Percentiles rank a stretch among this genome's conserved stretches.
Conservation (phyloP, 1,140 invertebrate genomes). For the Patella vulgata region DNA sequence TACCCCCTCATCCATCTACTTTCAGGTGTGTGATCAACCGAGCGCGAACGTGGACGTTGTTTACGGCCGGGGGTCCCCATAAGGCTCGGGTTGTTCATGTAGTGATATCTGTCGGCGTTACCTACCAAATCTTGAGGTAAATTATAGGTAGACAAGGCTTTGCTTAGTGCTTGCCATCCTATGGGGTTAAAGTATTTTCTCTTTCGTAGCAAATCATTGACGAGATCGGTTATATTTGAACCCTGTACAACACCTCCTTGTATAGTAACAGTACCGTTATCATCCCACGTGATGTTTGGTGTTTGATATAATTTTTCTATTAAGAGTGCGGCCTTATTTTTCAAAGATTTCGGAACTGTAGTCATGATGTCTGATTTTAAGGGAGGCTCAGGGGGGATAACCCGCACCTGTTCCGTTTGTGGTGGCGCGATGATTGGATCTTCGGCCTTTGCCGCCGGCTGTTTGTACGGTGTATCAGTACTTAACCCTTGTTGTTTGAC, state of each 20-base stretch:
- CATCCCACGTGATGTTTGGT: conserved; percentile 5
- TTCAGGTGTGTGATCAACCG: not conserved
- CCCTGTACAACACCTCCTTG: not conserved
- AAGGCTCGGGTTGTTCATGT: too few relatives aligned
- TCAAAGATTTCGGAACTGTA: conserved; percentile 11
- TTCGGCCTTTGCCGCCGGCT: too few relatives aligned
- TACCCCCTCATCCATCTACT: not conserved
- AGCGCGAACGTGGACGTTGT: conserved; percentile 4
- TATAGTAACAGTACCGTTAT: not conserved
- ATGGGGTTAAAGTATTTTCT: not conserved
- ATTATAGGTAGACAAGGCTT: not conserved
- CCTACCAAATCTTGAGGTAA: too few relatives aligned
- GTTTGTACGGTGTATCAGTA: too few relatives aligned
- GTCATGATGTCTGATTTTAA: conserved; percentile 1
- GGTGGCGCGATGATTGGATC: too few relatives aligned
- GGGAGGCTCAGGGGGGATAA: not conserved
- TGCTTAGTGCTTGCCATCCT: conserved; percentile 1
- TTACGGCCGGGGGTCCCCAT: too few relatives aligned
- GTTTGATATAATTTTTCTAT: not conserved
- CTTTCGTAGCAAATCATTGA: conserved; percentile 6
- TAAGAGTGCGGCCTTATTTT: conserved; percentile 9
- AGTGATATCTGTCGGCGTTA: too few relatives aligned
- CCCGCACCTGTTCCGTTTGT: too few relatives aligned
- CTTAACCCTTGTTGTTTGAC: too few relatives aligned
- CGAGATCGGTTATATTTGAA: conserved; percentile 11